These are phyloP conservation scores for Glaucomys volans DNA, from an alignment of 2,113 vertebrate genomes.

Conservation along the genomic window DNA sequence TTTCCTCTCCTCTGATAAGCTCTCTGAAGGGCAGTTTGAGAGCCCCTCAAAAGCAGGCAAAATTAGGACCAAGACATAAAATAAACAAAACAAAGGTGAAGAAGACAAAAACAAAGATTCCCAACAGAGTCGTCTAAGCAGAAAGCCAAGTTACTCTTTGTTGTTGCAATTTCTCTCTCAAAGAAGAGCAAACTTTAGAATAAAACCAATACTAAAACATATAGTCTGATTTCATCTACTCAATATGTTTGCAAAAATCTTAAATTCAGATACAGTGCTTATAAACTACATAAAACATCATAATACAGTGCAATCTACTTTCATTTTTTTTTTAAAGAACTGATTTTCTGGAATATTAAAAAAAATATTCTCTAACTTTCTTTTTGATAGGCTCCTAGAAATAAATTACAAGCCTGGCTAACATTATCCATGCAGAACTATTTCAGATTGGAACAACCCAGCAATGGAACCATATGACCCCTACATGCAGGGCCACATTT, in stretches of 20 bases:
- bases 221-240: neutral
- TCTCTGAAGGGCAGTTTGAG: neutral
- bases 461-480: neutral
- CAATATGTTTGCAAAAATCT: neutral
- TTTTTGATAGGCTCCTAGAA: conserved; percentile 9
- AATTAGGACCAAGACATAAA: neutral
- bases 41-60: neutral
- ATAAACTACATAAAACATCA: neutral
- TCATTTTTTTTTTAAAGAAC: neutral
- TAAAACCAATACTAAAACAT: neutral
- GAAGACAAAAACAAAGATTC: neutral
- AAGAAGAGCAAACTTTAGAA: neutral
- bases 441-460: neutral
- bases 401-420: neutral
- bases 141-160: neutral
- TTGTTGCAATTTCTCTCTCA: neutral
- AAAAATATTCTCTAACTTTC: neutral
- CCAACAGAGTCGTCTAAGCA: neutral
- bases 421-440: neutral
- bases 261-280: neutral
- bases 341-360: neutral
- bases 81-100: neutral
- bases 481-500: neutral
- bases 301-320: neutral
- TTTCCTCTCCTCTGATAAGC: neutral